Evolutionary conservation across 2,797 vertebrate genomes (phyloP), one percentile per base, ranked within the genome.

Genomic region (Melanogrammus aeglefinus): DNA sequence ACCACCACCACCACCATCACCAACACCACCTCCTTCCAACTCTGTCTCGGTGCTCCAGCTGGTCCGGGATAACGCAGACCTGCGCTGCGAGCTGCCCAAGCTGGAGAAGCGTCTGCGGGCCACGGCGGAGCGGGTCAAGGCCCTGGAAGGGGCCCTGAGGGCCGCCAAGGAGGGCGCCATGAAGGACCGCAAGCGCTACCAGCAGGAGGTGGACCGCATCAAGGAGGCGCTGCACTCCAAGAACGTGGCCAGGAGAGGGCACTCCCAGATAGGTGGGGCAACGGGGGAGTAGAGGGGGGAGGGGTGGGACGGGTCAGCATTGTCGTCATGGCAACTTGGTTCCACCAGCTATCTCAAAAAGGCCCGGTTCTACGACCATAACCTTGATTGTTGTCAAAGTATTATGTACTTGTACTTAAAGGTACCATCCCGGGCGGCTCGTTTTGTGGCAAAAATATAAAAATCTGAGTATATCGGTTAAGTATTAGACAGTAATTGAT

Each of bases 81-180:
- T 99, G 87, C 96, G 98, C 83, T 99, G 97, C 81, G 97, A 99
- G 92, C 94, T 99, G 84, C 98, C 98, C 74, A 99, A 99, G 91
- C 90, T 97, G 91, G 98, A 99, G 88, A 98, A 98, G 91, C 95
- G 98, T 76, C 94, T 99, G 77, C 91, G 98, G 0, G 97, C 96
- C 78, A 97, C 96, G 0, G 96, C 95, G 0, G 98, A 99, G 90
- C 92, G 98, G 0, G 97, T 99, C 6, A 98, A 96, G 92, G 95
- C 95, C 66, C 91, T 99, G 91, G 97, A 99, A 90, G 88, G 91
- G 0, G 95, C 96, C 2, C 91, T 99, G 86, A 96, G 94, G 88
- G 96, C 96, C 38, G 96, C 98, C 87, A 98, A 97, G 93, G 96
- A 97, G 83, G 95, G 95, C 0, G 94, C 96, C 73, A 90, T 96